Evolutionary conservation across 2,113 vertebrate species (phyloP).

Genomic region (Sinosuthora webbiana): DNA sequence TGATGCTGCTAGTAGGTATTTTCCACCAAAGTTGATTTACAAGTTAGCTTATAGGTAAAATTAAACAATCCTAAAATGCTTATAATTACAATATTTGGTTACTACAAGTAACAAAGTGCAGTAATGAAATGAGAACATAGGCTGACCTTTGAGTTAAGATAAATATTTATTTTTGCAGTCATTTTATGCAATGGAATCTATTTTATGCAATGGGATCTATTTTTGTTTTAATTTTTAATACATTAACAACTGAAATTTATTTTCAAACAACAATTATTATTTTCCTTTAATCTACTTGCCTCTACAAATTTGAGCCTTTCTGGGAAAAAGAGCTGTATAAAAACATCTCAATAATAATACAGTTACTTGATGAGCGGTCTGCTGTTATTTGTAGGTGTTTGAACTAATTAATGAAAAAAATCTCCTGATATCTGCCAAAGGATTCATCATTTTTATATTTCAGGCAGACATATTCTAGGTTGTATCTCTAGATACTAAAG

Average conservation of each 20-base stretch:
- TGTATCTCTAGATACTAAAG: neutral
- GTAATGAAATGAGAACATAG: neutral
- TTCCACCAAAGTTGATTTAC: neutral
- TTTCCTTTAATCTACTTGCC: neutral
- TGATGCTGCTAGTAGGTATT: neutral
- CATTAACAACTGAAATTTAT: neutral
- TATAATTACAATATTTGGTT: neutral
- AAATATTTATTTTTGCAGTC: neutral
- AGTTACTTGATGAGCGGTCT: neutral
- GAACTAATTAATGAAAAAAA: neutral
- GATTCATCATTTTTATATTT: neutral
- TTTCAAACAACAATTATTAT: neutral
- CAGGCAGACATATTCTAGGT: neutral
- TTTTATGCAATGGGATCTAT: neutral
- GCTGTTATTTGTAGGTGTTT: neutral
- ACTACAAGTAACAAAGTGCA: neutral
- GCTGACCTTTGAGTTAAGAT: neutral
- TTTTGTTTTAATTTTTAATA: neutral
- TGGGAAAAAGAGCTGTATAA: neutral
- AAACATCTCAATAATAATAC: neutral
- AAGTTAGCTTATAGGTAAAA: neutral
- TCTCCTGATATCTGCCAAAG: neutral
- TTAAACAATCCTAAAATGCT: neutral
- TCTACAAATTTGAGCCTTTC: neutral
- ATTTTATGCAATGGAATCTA: neutral